A percentile compares a stretch with the other conserved stretches of the same genome.
phyloP scores from a whole-genome alignment of 1,140 invertebrate genomes.

The Drosophila suzukii region DNA sequence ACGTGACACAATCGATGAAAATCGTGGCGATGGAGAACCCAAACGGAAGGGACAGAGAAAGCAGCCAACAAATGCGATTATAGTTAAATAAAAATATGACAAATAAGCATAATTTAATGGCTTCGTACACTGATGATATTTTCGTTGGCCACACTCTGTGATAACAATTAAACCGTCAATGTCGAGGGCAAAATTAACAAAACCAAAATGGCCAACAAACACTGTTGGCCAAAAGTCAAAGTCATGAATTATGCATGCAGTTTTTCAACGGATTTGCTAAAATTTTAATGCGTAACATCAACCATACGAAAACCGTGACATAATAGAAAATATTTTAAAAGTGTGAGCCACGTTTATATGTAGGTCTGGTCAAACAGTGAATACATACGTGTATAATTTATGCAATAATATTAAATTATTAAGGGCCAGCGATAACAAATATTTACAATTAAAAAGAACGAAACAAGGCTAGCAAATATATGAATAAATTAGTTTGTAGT shows the following conservation, averaged over 20 bases:
- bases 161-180: constrained; percentile 70
- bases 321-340: constrained; percentile 34
- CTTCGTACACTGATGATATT: constrained; percentile 36
- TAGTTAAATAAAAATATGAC: constrained; percentile 52
- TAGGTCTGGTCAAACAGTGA: neutral
- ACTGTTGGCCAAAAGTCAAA: constrained; percentile 25
- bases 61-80: constrained; percentile 21
- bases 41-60: constrained; percentile 23
- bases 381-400: constrained; percentile 3
- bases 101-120: constrained; percentile 67
- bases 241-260: constrained; percentile 46
- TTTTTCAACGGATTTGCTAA: constrained; percentile 65
- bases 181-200: constrained; percentile 51
- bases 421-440: constrained; percentile 1
- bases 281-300: constrained; percentile 46
- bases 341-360: neutral
- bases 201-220: constrained; percentile 2
- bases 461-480: constrained; percentile 3
- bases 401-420: constrained; percentile 16
- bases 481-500: constrained; percentile 20
- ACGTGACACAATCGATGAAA: constrained; percentile 55
- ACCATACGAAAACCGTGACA: constrained; percentile 26
- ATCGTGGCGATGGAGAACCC: neutral
- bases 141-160: constrained; percentile 15
- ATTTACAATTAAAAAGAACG: constrained; percentile 19